Conservation (phyloP, 2,797 vertebrate species). For the Hyperoplus immaculatus region DNA sequence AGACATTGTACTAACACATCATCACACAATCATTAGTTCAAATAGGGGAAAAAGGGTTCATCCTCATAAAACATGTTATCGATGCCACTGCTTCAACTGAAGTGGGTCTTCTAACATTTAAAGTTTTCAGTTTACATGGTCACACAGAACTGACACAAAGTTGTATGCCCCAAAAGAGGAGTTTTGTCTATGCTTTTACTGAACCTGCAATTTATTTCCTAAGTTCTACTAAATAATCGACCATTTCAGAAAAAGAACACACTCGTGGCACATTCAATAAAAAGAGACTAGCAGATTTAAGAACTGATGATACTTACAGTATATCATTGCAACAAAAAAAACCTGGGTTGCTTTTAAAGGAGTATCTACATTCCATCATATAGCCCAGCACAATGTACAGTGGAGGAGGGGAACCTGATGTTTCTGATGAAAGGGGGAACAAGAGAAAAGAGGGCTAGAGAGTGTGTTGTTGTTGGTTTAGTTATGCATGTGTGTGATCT, state of each 20-base stretch:
- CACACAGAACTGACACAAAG: constrained; percentile 60
- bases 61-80: constrained; percentile 34
- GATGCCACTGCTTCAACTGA: constrained; percentile 54
- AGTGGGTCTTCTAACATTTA: constrained; percentile 55
- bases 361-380: constrained; percentile 40
- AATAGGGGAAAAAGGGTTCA: constrained; percentile 32
- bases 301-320: constrained; percentile 28
- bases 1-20: constrained; percentile 50
- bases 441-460: neutral
- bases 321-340: constrained; percentile 25
- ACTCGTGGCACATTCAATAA: constrained; percentile 52
- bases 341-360: constrained; percentile 54
- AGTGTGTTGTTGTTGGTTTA: constrained; percentile 17
- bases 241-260: constrained; percentile 46
- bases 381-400: constrained; percentile 16
- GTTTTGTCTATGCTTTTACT: constrained; percentile 41
- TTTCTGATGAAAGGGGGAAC: constrained; percentile 8
- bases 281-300: constrained; percentile 35
- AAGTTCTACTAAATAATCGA: constrained; percentile 55
- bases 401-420: neutral
- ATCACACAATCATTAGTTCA: constrained; percentile 50
- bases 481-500: constrained; percentile 2
- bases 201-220: constrained; percentile 43
- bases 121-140: constrained; percentile 54
- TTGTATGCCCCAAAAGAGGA: constrained; percentile 33